phyloP scores from a whole-genome alignment of 1,140 invertebrate species.

The Tetragonula clypearis region DNA sequence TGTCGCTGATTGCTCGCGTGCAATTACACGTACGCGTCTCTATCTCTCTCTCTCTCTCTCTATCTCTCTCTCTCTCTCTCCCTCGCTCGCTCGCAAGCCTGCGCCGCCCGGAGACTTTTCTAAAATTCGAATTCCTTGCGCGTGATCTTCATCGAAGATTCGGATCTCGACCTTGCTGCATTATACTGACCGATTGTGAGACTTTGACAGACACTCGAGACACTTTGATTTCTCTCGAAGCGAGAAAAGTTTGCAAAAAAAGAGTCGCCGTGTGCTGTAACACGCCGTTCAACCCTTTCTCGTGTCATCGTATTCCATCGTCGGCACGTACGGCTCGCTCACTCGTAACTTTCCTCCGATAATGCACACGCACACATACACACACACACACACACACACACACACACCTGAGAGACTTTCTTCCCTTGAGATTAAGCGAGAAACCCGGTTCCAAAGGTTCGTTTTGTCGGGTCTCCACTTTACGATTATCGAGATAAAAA shows the following conservation, averaged over 20 bases:
- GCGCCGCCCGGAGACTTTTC: no score
- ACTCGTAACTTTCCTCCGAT: not conserved
- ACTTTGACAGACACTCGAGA: no score
- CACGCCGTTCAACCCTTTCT: not conserved
- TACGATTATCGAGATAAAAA: slow-evolving; percentile 12
- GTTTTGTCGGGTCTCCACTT: not conserved
- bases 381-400: no score
- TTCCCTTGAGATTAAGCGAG: not conserved
- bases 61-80: not conserved
- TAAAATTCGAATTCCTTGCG: not conserved
- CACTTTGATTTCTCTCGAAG: not conserved
- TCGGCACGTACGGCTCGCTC: not conserved
- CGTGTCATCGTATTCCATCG: not conserved
- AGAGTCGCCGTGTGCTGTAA: no score
- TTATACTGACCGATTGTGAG: no score
- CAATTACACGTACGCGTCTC: slow-evolving; percentile 55
- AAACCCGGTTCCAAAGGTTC: not conserved
- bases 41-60: not conserved
- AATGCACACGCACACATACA: not conserved
- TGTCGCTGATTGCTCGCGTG: slow-evolving; percentile 51
- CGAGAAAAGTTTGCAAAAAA: not conserved
- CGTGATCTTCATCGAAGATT: no score
- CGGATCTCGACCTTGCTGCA: no score
- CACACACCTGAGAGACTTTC: not conserved
- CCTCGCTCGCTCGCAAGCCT: no score